phyloP scores from a whole-genome alignment of 2,888 invertebrate genomes.

The Andrena fulva region DNA sequence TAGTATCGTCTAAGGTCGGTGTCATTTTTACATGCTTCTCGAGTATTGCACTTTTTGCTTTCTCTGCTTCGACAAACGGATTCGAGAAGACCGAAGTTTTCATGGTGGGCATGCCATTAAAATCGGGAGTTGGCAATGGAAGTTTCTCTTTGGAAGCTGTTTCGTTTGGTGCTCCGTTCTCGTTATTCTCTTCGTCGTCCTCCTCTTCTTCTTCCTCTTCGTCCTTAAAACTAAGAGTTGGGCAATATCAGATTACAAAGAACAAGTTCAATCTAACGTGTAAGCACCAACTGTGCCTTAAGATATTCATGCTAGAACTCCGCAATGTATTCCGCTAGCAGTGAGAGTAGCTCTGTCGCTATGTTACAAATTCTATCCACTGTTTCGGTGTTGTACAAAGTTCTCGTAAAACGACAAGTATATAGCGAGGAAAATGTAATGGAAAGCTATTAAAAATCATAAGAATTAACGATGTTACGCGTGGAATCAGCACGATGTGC shows the following conservation, averaged over 20 bases:
- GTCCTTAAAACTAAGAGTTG: conserved; percentile 83
- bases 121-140: conserved; percentile 88
- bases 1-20: conserved; percentile 88
- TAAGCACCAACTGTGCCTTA: conserved; percentile 57
- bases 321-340: neutral
- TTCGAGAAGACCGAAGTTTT: conserved; percentile 94
- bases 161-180: conserved; percentile 50
- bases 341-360: neutral
- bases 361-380: neutral
- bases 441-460: neutral
- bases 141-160: conserved; percentile 81
- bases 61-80: conserved; percentile 94
- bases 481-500: neutral
- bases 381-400: neutral
- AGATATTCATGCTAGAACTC: conserved; percentile 26
- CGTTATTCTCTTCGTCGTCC: conserved; percentile 56
- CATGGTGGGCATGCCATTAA: conserved; percentile 86
- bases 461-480: neutral
- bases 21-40: conserved; percentile 98
- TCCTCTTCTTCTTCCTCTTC: conserved; percentile 74
- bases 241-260: conserved; percentile 84
- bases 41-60: conserved; percentile 93
- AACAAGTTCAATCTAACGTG: conserved; percentile 74
- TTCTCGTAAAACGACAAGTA: neutral
- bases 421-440: neutral